A percentile compares a stretch with the other conserved stretches of the same genome.
Conservation (phyloP, 2,888 invertebrate species). For the Hipparchia semele region DNA sequence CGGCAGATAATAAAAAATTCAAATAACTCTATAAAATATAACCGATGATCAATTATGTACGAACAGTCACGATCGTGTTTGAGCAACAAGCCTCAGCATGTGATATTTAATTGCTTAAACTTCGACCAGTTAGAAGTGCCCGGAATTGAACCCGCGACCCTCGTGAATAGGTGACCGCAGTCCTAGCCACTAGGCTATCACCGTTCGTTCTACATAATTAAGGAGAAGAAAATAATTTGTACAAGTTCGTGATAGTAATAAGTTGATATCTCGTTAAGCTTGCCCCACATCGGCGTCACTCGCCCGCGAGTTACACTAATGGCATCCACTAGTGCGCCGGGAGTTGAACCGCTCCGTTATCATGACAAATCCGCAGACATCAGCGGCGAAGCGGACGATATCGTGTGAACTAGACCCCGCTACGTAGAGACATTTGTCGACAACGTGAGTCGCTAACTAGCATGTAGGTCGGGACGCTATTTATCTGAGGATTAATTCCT, state of each 20-base stretch:
- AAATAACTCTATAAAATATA: no score
- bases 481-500: not conserved
- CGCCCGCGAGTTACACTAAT: constrained; percentile 11
- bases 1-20: no score
- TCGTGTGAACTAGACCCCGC: constrained; percentile 43
- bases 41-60: no score
- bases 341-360: not conserved
- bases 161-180: no score
- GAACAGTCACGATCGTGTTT: no score
- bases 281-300: constrained; percentile 8
- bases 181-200: no score
- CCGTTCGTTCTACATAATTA: no score
- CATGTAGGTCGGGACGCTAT: not conserved
- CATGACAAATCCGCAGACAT: constrained; percentile 47
- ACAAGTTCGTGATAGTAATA: constrained; percentile 5
- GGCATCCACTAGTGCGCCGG: not conserved
- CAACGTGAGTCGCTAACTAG: not conserved
- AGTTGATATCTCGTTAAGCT: constrained; percentile 12
- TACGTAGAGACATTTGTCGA: constrained; percentile 11
- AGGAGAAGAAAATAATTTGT: not conserved
- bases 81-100: no score
- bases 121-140: no score
- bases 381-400: constrained; percentile 40
- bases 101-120: no score
- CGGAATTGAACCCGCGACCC: no score